Evolutionary conservation across 2,797 vertebrate species (phyloP).

Genomic region (Malacoraja senta): DNA sequence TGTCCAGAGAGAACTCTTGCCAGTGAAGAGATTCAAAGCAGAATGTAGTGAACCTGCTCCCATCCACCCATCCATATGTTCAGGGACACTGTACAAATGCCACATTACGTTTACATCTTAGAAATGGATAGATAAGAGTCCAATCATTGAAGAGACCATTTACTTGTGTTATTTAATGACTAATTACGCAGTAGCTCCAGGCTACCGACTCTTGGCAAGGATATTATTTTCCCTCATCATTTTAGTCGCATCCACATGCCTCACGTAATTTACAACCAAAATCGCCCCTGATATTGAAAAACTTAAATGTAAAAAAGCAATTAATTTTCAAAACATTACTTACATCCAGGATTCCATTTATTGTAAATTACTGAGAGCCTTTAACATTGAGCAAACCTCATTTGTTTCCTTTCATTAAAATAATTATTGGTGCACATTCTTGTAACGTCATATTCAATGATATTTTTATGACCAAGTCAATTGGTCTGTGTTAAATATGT

Average conservation of each 20-base stretch:
- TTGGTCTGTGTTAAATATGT: neutral
- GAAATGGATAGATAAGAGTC: neutral
- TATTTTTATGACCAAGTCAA: neutral
- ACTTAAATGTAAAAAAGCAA: neutral
- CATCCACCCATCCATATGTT: neutral
- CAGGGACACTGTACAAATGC: neutral
- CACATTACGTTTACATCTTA: neutral
- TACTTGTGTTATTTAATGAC: neutral
- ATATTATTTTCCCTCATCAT: neutral
- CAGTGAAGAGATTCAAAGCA: neutral
- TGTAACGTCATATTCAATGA: neutral
- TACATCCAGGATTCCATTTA: too few relatives aligned
- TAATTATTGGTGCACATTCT: neutral
- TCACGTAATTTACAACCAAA: neutral
- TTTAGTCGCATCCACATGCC: neutral
- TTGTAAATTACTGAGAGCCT: neutral
- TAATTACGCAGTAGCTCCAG: neutral
- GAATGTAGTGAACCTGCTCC: neutral
- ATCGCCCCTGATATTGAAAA: neutral
- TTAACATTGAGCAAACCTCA: neutral
- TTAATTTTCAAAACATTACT: neutral
- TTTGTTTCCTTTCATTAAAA: conserved; percentile 25
- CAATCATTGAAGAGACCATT: neutral
- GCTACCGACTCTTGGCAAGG: neutral
- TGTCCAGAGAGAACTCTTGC: too few relatives aligned